Conservation (phyloP, 2,113 vertebrate genomes). For the Aspidoscelis tigris region DNA sequence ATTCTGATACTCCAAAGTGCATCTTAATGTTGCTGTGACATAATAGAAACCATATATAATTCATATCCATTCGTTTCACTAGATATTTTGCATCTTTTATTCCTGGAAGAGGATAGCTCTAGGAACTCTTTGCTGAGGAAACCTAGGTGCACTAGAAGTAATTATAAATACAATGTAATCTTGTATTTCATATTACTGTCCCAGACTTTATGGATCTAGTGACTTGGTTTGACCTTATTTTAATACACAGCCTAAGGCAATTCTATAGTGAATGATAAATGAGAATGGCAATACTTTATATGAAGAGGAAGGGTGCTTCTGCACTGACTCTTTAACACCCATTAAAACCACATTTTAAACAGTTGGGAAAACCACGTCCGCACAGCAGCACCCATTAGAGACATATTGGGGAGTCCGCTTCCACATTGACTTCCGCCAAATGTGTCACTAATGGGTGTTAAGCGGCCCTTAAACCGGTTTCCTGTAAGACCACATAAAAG, state of each 20-base stretch:
- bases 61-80: not conserved
- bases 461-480: no score
- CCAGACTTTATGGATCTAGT: not conserved
- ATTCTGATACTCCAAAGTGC: not conserved
- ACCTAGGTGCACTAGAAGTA: not conserved
- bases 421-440: no score
- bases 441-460: no score
- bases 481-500: no score
- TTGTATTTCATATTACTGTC: not conserved
- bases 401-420: no score
- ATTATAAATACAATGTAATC: not conserved
- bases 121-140: not conserved
- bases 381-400: no score
- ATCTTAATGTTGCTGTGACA: not conserved
- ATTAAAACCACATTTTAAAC: no score
- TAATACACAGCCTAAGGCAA: not conserved
- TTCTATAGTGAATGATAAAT: no score
- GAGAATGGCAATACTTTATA: not conserved
- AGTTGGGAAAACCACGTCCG: no score
- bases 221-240: not conserved
- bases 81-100: slow-evolving; percentile 1
- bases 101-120: not conserved
- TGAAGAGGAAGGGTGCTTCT: not conserved
- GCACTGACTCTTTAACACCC: no score
- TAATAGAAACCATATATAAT: slow-evolving; percentile 11